Evolutionary conservation across 2,797 vertebrate species (phyloP), one percentile per base, ranked within the genome.

Genomic region (Protonibea diacanthus): DNA sequence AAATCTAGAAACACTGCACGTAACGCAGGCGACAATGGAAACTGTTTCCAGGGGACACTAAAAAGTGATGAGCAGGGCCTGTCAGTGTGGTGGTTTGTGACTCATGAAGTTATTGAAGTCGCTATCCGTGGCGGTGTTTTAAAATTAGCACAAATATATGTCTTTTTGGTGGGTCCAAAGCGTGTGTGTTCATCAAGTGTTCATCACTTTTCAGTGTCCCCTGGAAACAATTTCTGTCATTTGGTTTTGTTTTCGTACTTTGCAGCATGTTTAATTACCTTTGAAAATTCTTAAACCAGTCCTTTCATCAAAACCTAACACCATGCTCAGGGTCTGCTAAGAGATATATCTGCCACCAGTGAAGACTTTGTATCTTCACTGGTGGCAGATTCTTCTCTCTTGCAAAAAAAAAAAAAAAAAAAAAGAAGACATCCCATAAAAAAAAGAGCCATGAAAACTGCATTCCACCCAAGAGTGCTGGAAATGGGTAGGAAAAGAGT

Each of bases 391-490:
- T 76, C 33, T 23, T 80, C 29, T 48, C 66, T 48, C 66, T 48
- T 73, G 18, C 63, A 77, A 77, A 52, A 82, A 77, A 78, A 89
- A 78, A 90, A 89, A 83, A 79, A 29, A 27, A 27, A 27, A 4
- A 27, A 27, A 33, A n/a, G n/a, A n/a, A 38, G 8, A 38, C 33
- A 88, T 63, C 7, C 29, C 4, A 44, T 51, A 75, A 84, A 82
- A 38, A 75, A 87, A 88, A 63, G 52, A 81, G 53, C 79, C 65
- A 82, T 76, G 76, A 83, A 93, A 92, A 88, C 71, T 62, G 72
- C 72, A 86, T 76, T 85, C 86, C 55, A 86, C 86, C 85, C 78
- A 72, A 80, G 87, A 91, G 84, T 85, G 76, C 83, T 82, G 69
- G 75, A 91, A 91, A 85, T 76, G 75, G 75, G 74, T 65, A 59